Percentiles rank a stretch among this genome's conserved stretches.
These are phyloP conservation scores for Pocota personata DNA, from an alignment of 2,888 invertebrate species.

Conservation along the genomic window DNA sequence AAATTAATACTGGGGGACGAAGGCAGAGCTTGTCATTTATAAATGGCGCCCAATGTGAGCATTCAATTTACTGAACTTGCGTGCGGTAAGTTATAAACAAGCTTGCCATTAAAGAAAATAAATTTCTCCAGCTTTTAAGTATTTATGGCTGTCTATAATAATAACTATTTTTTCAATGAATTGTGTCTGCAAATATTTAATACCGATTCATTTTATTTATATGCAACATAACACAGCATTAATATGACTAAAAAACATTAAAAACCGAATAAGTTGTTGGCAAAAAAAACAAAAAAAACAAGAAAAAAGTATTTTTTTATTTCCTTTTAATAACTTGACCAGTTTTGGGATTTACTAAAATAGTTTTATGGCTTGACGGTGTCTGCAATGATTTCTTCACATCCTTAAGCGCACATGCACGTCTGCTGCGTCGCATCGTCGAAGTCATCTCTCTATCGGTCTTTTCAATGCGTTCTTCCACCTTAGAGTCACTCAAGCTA, in stretches of 20 bases:
- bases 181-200: not conserved
- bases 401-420: constrained; percentile 64
- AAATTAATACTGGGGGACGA: too few relatives aligned
- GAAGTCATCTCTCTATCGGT: not conserved
- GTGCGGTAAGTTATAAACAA: too few relatives aligned
- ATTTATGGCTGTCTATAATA: too few relatives aligned
- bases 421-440: constrained; percentile 76
- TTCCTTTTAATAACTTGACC: constrained; percentile 81
- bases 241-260: not conserved
- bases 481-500: not conserved
- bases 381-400: constrained; percentile 8
- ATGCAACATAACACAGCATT: not conserved
- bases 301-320: constrained; percentile 73
- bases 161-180: too few relatives aligned
- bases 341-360: constrained; percentile 81
- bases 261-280: too few relatives aligned
- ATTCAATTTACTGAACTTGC: too few relatives aligned
- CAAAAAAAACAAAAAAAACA: not conserved
- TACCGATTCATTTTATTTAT: not conserved
- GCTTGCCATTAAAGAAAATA: too few relatives aligned
- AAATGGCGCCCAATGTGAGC: too few relatives aligned
- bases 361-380: constrained; percentile 77
- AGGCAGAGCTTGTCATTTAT: too few relatives aligned
- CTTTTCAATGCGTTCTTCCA: not conserved
- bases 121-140: too few relatives aligned